phyloP scores from a whole-genome alignment of 2,888 invertebrate species.

The Apotomis betuletana region DNA sequence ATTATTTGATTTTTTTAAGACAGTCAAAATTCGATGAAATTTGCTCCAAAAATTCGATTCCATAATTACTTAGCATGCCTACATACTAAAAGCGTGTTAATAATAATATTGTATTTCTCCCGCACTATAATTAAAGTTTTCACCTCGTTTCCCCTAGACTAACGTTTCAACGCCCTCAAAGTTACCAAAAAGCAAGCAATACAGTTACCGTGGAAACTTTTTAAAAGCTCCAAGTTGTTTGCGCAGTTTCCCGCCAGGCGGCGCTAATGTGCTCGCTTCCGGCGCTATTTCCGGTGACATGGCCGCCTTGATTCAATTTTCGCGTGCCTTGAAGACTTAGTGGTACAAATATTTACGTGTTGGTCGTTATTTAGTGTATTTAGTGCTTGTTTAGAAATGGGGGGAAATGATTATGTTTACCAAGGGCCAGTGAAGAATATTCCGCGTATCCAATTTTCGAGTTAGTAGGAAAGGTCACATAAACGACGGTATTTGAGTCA shows the following conservation, averaged over 20 bases:
- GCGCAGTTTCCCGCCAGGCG: conserved; percentile 46
- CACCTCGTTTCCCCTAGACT: background rate
- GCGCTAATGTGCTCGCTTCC: conserved; percentile 63
- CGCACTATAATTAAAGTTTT: background rate
- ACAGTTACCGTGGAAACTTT: conserved; percentile 12
- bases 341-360: conserved; percentile 27
- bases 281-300: conserved; percentile 57
- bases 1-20: too few species aligned
- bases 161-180: conserved; percentile 1
- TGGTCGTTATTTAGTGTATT: conserved; percentile 35
- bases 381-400: conserved; percentile 36
- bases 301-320: conserved; percentile 63
- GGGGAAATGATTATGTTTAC: conserved; percentile 19
- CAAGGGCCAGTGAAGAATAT: background rate
- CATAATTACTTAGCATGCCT: too few species aligned
- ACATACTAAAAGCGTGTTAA: background rate
- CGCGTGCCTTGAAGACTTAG: conserved; percentile 54
- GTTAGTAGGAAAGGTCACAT: too few species aligned
- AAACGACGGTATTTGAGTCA: too few species aligned
- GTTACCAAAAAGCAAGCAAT: background rate
- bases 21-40: too few species aligned
- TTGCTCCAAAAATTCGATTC: too few species aligned
- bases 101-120: background rate
- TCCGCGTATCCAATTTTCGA: too few species aligned
- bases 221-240: conserved; percentile 41